Evolutionary conservation across 2,113 vertebrate species (phyloP).

Genomic region (Blennius ocellaris): DNA sequence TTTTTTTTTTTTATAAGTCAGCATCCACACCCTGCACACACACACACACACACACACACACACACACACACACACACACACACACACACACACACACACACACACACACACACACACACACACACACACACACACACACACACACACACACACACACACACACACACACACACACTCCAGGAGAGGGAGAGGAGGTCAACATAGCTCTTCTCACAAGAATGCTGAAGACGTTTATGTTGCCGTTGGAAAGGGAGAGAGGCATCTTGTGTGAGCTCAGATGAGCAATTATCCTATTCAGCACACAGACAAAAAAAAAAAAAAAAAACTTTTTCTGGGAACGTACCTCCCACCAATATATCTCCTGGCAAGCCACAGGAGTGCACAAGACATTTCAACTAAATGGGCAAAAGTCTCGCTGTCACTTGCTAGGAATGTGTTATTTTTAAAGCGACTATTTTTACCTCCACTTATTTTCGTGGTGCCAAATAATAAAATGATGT

Average conservation of each 20-base stretch:
- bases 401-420: constrained; percentile 73
- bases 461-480: constrained; percentile 62
- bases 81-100: constrained; percentile 15
- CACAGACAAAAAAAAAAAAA: constrained; percentile 49
- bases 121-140: background rate
- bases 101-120: background rate
- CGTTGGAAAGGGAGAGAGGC: constrained; percentile 70
- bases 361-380: constrained; percentile 55
- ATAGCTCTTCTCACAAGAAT: constrained; percentile 76
- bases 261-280: constrained; percentile 77
- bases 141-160: constrained; percentile 20
- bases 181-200: constrained; percentile 69
- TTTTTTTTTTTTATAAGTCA: constrained; percentile 13
- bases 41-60: too few species aligned
- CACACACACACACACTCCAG: constrained; percentile 40
- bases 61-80: background rate
- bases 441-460: constrained; percentile 79
- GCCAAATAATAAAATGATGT: constrained; percentile 65
- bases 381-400: constrained; percentile 69
- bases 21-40: constrained; percentile 8
- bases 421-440: constrained; percentile 74
- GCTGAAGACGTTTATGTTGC: constrained; percentile 71
- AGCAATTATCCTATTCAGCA: constrained; percentile 79
- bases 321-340: constrained; percentile 63
- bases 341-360: constrained; percentile 73